Conservation (phyloP, 2,113 vertebrate species). For the Gymnarchus niloticus region DNA sequence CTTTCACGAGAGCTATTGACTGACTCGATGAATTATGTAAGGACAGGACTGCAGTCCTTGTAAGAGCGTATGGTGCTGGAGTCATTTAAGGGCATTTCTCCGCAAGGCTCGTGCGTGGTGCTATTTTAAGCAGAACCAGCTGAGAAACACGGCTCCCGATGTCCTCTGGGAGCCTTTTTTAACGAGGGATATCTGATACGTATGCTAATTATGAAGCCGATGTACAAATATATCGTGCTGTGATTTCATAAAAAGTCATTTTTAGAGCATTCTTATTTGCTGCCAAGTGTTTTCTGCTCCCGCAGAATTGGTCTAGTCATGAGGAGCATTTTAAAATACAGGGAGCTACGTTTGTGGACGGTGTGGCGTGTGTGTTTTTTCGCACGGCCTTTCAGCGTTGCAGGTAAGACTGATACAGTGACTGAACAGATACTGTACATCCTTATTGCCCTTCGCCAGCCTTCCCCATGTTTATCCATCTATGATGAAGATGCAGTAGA, state of each 20-base stretch:
- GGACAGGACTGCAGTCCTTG: neutral
- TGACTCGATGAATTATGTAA: slow-evolving; percentile 9
- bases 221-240: too few species aligned
- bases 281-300: neutral
- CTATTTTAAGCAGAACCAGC: neutral
- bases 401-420: neutral
- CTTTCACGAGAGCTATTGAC: neutral
- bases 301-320: neutral
- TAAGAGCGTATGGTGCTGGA: neutral
- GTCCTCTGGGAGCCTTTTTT: neutral
- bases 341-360: neutral
- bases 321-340: neutral
- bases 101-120: neutral
- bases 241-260: neutral
- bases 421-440: neutral
- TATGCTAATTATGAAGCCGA: neutral
- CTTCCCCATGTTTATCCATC: neutral
- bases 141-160: neutral
- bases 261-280: neutral
- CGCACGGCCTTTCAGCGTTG: neutral
- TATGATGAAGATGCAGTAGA: neutral
- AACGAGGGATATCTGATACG: neutral
- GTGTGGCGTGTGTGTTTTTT: neutral
- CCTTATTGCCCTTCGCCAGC: neutral
- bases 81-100: neutral